Evolutionary conservation across 2,113 vertebrate species (phyloP), one percentile per base, ranked within the genome.

Genomic region (Eclectus roratus): DNA sequence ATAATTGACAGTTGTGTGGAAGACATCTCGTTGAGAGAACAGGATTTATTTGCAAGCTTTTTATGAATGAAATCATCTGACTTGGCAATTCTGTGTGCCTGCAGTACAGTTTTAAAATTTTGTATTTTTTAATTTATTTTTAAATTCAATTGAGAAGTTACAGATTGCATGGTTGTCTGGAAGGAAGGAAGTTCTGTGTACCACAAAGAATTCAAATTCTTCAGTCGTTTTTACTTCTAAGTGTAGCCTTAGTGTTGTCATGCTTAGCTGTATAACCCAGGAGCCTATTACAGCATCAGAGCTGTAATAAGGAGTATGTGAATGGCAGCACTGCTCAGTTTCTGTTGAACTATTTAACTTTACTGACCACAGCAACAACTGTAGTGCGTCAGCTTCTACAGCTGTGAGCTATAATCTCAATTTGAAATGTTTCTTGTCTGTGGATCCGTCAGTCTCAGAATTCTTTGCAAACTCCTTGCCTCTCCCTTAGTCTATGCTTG

Each of bases 401-500:
- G 18, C 31, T 29, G 21, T 63, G 47, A 43, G 25, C 10, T 29
- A 6, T 37, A 11, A 25, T 58, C 44, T 44, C 29, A 8, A 4
- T 39, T 66, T 37, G 69, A 44, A 68, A 33, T 13, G 14, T 74
- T 81, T 60, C 12, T 13, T 58, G 43, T 49, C 43, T 58, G 35
- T 50, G 60, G 13, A 37, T n/a, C 11, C 33, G 24, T 19, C 44
- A 19, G 47, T 35, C 47, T 70, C n/a, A 27, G 47, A 55, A 27
- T 41, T 77, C n/a, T 69, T 46, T 68, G 39, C n/a, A 19, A 74
- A 25, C 33, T 39, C 28, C 10, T 46, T 53, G 25, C 9, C 13
- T 47, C 11, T 55, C 55, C 7, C 28, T 46, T 60, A 60, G 18
- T 24, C 28, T 33, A 0, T 27, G 13, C 0, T 2, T 33, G 50